Conservation (phyloP, 2,888 invertebrate genomes). For the Andrena haemorrhoa region DNA sequence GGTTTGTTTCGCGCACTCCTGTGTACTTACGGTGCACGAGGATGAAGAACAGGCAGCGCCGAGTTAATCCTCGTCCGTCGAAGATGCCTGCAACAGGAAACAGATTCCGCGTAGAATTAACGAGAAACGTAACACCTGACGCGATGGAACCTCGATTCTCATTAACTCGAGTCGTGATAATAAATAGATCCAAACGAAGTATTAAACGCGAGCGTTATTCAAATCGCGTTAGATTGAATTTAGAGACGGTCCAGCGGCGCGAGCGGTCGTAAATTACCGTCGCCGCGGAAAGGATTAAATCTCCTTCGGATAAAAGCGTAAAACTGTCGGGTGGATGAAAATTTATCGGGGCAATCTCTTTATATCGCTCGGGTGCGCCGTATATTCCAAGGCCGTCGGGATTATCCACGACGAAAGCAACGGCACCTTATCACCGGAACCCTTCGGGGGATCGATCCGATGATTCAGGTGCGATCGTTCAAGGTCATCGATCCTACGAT, state of each 20-base stretch:
- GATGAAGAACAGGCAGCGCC: background rate
- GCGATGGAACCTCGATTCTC: background rate
- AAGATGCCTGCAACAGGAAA: background rate
- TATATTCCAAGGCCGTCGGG: background rate
- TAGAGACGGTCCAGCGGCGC: background rate
- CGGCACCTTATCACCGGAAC: constrained; percentile 25
- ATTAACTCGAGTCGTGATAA: background rate
- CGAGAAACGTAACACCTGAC: background rate
- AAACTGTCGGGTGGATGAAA: background rate
- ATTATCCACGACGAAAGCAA: constrained; percentile 34
- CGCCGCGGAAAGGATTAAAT: constrained; percentile 13
- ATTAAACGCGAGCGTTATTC: background rate
- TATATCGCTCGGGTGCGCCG: background rate
- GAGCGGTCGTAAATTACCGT: background rate
- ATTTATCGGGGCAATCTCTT: constrained; percentile 4
- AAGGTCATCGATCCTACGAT: constrained; percentile 45
- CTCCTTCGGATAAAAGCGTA: background rate
- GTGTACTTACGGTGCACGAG: background rate
- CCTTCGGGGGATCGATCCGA: constrained; percentile 15
- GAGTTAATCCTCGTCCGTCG: background rate
- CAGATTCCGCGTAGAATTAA: background rate
- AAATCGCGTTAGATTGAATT: background rate
- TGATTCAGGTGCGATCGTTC: constrained; percentile 39
- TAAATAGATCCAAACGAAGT: background rate
- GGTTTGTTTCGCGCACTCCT: background rate